phyloP scores from a whole-genome alignment of 2,888 invertebrate species.

The Platycheirus albimanus region DNA sequence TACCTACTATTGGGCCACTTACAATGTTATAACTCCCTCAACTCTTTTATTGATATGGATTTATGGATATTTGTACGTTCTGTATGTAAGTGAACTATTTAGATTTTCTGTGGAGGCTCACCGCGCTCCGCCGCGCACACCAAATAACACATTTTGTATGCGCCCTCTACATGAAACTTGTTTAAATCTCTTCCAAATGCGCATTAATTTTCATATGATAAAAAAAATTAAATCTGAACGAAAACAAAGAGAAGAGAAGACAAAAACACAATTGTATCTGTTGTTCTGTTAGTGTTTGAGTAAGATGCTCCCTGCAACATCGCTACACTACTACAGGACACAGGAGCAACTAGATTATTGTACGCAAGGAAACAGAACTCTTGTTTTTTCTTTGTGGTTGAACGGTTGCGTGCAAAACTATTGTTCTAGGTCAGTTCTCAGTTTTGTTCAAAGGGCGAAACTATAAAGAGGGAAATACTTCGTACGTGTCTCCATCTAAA shows the following conservation, averaged over 20 bases:
- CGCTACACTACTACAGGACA: too few species aligned
- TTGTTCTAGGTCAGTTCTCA: conserved; percentile 62
- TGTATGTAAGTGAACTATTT: conserved; percentile 57
- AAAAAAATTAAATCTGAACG: conserved; percentile 53
- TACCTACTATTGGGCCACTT: conserved; percentile 59
- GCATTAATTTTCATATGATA: neutral
- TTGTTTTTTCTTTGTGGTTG: too few species aligned
- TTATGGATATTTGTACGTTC: conserved; percentile 56
- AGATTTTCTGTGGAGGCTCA: conserved; percentile 48
- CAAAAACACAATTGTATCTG: too few species aligned
- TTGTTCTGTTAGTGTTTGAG: too few species aligned
- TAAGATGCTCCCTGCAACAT: too few species aligned
- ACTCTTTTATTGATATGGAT: conserved; percentile 54
- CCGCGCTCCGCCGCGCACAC: conserved; percentile 26
- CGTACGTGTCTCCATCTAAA: too few species aligned
- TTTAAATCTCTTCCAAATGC: conserved; percentile 5
- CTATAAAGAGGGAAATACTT: too few species aligned
- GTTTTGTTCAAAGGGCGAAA: neutral
- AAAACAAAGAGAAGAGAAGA: conserved; percentile 28
- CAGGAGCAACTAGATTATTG: too few species aligned
- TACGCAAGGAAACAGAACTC: neutral
- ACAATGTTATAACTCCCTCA: conserved; percentile 50
- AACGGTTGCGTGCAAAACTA: conserved; percentile 14
- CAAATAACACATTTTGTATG: neutral
- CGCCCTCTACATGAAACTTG: too few species aligned